phyloP scores from a whole-genome alignment of 2,888 invertebrate species.

The Disparrhopalites patrizii region DNA sequence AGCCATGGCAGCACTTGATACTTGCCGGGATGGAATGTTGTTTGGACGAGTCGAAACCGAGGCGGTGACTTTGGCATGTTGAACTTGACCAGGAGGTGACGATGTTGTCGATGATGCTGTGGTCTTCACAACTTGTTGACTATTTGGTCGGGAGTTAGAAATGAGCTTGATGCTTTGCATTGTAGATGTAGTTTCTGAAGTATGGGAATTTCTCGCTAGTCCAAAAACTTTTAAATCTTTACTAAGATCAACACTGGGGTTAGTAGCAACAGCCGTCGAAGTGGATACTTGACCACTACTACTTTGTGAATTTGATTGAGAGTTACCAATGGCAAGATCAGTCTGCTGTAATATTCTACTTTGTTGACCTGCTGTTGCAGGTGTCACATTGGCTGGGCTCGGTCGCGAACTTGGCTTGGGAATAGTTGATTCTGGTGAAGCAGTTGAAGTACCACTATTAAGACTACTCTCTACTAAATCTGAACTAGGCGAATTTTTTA shows the following conservation, averaged over 20 bases:
- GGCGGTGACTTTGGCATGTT: neutral
- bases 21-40: constrained; percentile 1
- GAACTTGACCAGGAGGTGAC: neutral
- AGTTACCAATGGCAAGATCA: no score
- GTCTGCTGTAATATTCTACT: no score
- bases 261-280: no score
- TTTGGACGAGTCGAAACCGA: constrained; percentile 3
- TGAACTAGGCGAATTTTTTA: no score
- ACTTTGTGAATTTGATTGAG: no score
- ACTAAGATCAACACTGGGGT: no score
- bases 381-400: neutral
- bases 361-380: neutral
- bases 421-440: neutral
- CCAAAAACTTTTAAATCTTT: no score
- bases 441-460: no score
- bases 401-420: neutral
- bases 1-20: neutral
- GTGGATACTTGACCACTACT: no score
- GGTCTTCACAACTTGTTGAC: constrained; percentile 2
- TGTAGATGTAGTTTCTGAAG: neutral
- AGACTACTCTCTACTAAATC: no score
- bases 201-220: neutral
- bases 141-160: no score
- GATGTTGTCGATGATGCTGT: neutral
- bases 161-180: neutral